Evolutionary conservation across 1,140 invertebrate genomes (phyloP).

Genomic region (Chlorops oryzae): DNA sequence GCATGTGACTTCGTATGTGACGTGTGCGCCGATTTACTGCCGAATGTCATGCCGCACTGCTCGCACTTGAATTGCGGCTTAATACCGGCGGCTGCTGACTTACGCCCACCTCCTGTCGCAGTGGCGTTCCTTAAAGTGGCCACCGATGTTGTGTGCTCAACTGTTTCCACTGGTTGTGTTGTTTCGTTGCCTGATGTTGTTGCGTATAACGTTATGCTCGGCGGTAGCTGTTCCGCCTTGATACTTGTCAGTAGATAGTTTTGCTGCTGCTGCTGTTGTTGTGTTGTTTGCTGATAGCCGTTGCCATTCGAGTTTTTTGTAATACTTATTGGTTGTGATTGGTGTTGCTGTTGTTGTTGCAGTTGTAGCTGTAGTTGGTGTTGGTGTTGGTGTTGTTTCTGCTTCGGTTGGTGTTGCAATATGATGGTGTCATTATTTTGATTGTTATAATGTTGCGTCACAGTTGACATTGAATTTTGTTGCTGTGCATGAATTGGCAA

Average conservation of each 20-base stretch:
- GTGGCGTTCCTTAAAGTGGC: neutral
- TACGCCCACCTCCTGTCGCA: conserved; percentile 13
- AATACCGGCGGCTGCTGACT: conserved; percentile 22
- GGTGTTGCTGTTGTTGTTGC: conserved; percentile 3
- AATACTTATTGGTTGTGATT: neutral
- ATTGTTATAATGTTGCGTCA: neutral
- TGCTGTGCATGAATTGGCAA: conserved; percentile 2
- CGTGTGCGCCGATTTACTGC: conserved; percentile 56
- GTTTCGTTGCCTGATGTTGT: conserved; percentile 1
- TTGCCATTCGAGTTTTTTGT: no score
- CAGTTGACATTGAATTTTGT: conserved; percentile 16
- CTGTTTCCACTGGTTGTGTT: conserved; percentile 3
- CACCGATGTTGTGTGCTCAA: neutral
- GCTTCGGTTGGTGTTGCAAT: conserved; percentile 2
- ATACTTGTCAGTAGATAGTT: conserved; percentile 6
- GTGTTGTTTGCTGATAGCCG: conserved; percentile 2
- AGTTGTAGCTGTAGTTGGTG: conserved; percentile 10
- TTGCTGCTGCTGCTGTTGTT: conserved; percentile 4
- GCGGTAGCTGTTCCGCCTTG: conserved; percentile 7
- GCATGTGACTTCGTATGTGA: conserved; percentile 56
- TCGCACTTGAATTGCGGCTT: conserved; percentile 51
- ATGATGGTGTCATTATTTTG: no score
- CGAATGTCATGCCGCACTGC: conserved; percentile 55
- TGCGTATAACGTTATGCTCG: conserved; percentile 6
- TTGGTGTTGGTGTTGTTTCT: conserved; percentile 1